Base-by-base conservation (phyloP, 2,113 vertebrate genomes). In the Erythrolamprus reginae region DNA sequence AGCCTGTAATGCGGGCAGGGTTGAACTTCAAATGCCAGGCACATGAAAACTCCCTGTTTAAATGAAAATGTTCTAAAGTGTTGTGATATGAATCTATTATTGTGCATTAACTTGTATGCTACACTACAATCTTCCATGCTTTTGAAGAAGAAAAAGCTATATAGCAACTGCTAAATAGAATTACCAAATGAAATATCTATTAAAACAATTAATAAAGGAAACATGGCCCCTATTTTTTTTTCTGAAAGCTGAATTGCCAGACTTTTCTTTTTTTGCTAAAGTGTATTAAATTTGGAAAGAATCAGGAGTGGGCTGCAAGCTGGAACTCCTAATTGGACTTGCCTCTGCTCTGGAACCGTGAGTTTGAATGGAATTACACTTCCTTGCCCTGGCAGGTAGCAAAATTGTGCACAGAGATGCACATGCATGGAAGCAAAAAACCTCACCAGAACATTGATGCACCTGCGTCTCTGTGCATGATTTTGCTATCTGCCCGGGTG, bases 1-100 rank as follows among this genome's bases (percentile, higher is more conserved):
- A 92, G 91, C 92, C 95, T 95, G 89, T 91, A 95, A n/a, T 65
- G 28, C n/a, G 28, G 58, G 10, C 58, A 65, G 58, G 10, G 58
- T 26, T 65, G 58, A 65, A 65, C 10, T 65, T 65, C 26, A n/a
- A n/a, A 10, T n/a, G 10, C 28, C 28, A 65, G 26, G 26, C 10
- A 65, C 4, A 13, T 13, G 10, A 26, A 65, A 65, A 65, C 28
- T 13, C 58, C 26, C 4, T n/a, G 28, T n/a, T 65, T n/a, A 65
- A 65, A 65, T 65, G 58, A 65, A 65, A 65, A 65, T 65, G 58
- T 65, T 28, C 26, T 65, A 65, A 65, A 65, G 58, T 87, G 12
- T 3, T 12, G 26, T 23, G 82, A 24, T 48, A 28, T 61, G 28
- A n/a, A 24, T 5, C 26, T 45, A 26, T 87, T 58, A 15, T 23